Percentiles rank a stretch among this genome's conserved stretches.
Evolutionary conservation across 2,797 vertebrate species (phyloP).

Genomic region (Luscinia luscinia): DNA sequence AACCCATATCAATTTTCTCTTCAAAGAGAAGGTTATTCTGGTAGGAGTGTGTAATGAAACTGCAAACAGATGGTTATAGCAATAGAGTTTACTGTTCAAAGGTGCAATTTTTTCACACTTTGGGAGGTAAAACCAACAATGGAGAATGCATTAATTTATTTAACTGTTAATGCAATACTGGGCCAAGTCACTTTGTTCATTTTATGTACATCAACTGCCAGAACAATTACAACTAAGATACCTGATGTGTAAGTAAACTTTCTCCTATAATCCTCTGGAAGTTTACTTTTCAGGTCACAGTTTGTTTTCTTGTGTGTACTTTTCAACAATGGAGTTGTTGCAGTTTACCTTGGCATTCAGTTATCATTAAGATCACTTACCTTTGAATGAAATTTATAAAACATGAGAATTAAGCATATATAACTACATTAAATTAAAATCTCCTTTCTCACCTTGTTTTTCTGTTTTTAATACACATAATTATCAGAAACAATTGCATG

Average conservation of each 20-base stretch:
- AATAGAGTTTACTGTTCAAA: slow-evolving; percentile 60
- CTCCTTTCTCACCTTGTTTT: neutral
- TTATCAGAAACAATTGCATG: neutral
- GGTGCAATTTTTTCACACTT: slow-evolving; percentile 66
- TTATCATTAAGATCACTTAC: slow-evolving; percentile 32
- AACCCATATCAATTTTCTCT: slow-evolving; percentile 65
- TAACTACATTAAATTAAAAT: slow-evolving; percentile 38
- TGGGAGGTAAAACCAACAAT: slow-evolving; percentile 76
- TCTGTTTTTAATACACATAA: neutral
- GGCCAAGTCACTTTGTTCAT: slow-evolving; percentile 64
- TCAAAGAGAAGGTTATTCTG: slow-evolving; percentile 73
- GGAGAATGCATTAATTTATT: slow-evolving; percentile 62
- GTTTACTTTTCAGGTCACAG: slow-evolving; percentile 63
- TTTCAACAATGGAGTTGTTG: slow-evolving; percentile 50
- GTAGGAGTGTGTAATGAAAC: slow-evolving; percentile 70
- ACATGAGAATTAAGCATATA: neutral
- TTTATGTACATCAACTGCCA: slow-evolving; percentile 63
- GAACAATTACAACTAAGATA: slow-evolving; percentile 60
- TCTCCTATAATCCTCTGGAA: slow-evolving; percentile 52
- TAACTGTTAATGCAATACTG: slow-evolving; percentile 64
- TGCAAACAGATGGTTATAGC: slow-evolving; percentile 64
- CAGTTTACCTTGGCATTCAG: slow-evolving; percentile 46
- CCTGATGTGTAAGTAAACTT: slow-evolving; percentile 63
- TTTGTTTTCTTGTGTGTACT: slow-evolving; percentile 62
- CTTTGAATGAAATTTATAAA: slow-evolving; percentile 56